Conservation (phyloP, 2,113 vertebrate genomes). For the Calyptomena viridis region DNA sequence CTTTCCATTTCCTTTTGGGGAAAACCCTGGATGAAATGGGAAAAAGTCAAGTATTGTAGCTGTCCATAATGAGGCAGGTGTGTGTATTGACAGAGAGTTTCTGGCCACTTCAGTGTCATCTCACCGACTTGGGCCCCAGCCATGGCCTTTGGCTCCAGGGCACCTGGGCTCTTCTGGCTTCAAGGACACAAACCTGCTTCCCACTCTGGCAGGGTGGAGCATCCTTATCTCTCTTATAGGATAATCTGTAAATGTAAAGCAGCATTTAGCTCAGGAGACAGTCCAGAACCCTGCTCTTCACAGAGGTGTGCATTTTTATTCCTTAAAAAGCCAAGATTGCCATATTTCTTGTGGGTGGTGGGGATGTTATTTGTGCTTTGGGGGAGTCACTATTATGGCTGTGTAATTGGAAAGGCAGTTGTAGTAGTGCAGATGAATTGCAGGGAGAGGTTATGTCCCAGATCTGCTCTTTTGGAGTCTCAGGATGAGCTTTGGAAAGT, state of each 20-base stretch:
- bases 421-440: neutral
- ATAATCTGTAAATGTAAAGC: neutral
- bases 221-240: neutral
- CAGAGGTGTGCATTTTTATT: neutral
- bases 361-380: neutral
- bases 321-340: neutral
- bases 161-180: neutral
- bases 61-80: neutral
- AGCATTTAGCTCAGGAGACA: neutral
- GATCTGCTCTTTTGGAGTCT: neutral
- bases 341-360: accelerated
- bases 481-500: neutral
- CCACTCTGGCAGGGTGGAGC: neutral
- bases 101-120: accelerated
- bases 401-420: neutral
- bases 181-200: neutral
- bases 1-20: neutral
- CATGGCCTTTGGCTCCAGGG: neutral
- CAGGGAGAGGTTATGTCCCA: neutral
- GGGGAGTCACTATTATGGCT: neutral
- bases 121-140: accelerated
- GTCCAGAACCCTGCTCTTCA: neutral
- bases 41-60: neutral
- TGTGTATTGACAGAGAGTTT: neutral
- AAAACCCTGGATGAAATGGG: neutral